A percentile compares a stretch with the other conserved stretches of the same genome.
phyloP scores from a whole-genome alignment of 2,797 vertebrate species.

The Falco berigora region DNA sequence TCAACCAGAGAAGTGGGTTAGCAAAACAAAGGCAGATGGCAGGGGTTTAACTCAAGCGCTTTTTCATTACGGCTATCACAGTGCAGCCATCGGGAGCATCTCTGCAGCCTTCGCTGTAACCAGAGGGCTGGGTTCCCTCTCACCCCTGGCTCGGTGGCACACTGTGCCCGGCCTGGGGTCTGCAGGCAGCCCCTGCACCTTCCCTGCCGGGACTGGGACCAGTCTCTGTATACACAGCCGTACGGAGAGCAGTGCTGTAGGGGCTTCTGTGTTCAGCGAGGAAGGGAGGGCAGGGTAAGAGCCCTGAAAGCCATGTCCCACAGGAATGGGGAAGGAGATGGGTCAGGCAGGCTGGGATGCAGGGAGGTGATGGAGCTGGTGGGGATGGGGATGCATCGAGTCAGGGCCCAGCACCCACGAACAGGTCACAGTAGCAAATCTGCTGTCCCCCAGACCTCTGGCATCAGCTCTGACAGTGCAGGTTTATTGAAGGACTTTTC shows the following conservation, averaged over 20 bases:
- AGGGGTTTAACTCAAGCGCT: slow-evolving; percentile 21
- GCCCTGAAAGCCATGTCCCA: neutral
- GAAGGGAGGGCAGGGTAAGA: neutral
- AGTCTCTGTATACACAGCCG: neutral
- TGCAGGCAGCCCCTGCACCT: neutral
- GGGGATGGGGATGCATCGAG: neutral
- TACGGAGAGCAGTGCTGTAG: neutral
- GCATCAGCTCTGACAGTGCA: neutral
- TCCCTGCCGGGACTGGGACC: neutral
- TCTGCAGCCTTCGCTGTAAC: neutral
- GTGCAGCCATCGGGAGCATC: neutral
- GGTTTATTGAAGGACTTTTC: neutral
- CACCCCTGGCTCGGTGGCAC: fast-evolving
- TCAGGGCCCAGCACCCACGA: neutral
- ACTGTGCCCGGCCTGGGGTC: neutral
- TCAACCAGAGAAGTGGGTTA: slow-evolving; percentile 58
- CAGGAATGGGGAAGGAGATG: neutral
- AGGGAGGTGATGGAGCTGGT: neutral
- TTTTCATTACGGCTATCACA: neutral
- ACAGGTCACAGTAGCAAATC: fast-evolving
- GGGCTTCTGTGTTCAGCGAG: neutral
- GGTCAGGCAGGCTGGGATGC: neutral
- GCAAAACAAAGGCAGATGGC: slow-evolving; percentile 67
- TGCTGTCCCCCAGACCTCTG: neutral
- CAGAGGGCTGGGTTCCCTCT: neutral